Conservation (phyloP, 2,113 vertebrate species). For the Pygoscelis adeliae region DNA sequence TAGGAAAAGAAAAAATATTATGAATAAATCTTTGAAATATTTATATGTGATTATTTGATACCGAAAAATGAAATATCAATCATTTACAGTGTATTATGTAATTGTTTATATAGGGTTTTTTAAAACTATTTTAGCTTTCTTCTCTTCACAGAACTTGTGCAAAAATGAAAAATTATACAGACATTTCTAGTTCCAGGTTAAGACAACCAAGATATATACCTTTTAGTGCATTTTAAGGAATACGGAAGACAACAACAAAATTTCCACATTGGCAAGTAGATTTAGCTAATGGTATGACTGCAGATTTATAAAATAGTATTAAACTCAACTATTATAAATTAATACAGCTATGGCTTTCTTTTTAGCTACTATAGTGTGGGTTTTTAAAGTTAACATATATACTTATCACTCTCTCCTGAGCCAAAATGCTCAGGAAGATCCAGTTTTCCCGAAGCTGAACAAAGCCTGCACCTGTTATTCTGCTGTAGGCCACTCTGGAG, state of each 20-base stretch:
- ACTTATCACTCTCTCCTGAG: not conserved
- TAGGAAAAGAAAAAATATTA: not conserved
- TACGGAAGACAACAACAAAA: not conserved
- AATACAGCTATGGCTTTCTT: not conserved
- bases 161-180: not conserved
- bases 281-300: not conserved
- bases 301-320: not conserved
- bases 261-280: not conserved
- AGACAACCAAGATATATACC: not conserved
- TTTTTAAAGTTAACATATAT: not conserved
- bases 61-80: too few species aligned
- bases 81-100: not conserved
- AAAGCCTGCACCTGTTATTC: not conserved
- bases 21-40: not conserved
- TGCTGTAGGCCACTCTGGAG: not conserved
- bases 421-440: not conserved
- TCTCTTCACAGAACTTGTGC: not conserved
- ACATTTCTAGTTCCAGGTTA: not conserved
- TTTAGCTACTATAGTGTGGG: not conserved
- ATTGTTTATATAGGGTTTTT: not conserved
- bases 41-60: not conserved
- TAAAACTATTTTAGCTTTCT: not conserved
- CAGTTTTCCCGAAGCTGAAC: not conserved
- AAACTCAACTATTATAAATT: not conserved
- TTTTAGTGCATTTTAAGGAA: not conserved